Conservation (phyloP, 2,113 vertebrate genomes). For the Scalopus aquaticus region DNA sequence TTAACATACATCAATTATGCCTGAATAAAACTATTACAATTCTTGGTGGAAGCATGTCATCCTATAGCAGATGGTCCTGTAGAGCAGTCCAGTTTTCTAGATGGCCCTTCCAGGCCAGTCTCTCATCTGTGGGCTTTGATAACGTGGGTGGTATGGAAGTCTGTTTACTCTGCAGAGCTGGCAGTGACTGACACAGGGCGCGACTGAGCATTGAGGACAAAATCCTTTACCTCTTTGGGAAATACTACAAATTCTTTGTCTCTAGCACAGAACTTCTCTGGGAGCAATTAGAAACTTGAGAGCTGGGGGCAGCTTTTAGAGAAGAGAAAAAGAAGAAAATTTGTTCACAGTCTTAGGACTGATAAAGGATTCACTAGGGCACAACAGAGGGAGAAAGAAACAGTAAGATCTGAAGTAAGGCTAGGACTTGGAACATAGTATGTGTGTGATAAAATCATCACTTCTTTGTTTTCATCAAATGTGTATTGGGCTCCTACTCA, state of each 20-base stretch:
- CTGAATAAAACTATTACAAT: not conserved
- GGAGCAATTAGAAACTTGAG: not conserved
- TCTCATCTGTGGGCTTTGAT: not conserved
- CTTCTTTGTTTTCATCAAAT: not conserved
- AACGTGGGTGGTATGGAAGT: accelerated
- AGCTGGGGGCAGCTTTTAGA: not conserved
- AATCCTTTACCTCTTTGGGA: not conserved
- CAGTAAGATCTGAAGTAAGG: not conserved
- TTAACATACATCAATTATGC: not conserved
- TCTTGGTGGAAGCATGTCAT: not conserved
- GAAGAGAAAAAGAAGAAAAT: not conserved
- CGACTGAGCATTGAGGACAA: too few species aligned
- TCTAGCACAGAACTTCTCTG: not conserved
- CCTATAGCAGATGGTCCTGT: not conserved
- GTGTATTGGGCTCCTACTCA: not conserved
- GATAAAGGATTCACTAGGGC: not conserved
- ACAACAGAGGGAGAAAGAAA: not conserved
- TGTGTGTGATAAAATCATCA: not conserved
- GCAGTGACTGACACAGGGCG: not conserved
- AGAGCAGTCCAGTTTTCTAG: not conserved
- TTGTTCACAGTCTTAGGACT: not conserved
- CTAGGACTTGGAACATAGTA: not conserved
- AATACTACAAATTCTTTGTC: not conserved
- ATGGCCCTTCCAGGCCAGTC: not conserved
- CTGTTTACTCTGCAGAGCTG: not conserved